These are phyloP conservation scores for Plutomurus gul DNA, from an alignment of 1,140 invertebrate genomes.

Conservation along the genomic window DNA sequence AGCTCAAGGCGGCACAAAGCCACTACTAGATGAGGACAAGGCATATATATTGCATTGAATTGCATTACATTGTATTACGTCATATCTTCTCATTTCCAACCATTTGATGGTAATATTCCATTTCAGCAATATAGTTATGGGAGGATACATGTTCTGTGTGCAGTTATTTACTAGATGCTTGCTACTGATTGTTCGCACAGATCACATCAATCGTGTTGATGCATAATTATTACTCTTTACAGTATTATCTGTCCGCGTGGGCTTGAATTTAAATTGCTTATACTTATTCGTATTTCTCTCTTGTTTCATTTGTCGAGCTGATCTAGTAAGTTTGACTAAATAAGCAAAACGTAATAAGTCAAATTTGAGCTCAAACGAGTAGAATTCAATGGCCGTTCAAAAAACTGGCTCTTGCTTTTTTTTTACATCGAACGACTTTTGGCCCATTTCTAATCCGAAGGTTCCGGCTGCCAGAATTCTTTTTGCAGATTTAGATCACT, in stretches of 20 bases:
- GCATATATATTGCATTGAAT: conserved; percentile 20
- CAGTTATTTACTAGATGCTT: neutral
- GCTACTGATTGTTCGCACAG: neutral
- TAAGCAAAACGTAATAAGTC: too few relatives aligned
- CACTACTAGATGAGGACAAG: conserved; percentile 17
- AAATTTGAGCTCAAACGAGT: too few relatives aligned
- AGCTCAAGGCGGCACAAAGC: conserved; percentile 13
- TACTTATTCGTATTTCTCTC: neutral
- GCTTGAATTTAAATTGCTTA: neutral
- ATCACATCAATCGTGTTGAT: neutral
- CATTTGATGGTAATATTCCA: too few relatives aligned
- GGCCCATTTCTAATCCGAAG: too few relatives aligned
- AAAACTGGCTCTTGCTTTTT: too few relatives aligned
- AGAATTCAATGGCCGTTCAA: too few relatives aligned
- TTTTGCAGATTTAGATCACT: too few relatives aligned
- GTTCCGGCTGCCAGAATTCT: too few relatives aligned
- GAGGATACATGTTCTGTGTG: conserved; percentile 11
- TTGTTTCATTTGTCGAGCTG: too few relatives aligned
- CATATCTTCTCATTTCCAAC: neutral
- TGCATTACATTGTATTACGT: conserved; percentile 17
- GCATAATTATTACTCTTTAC: conserved; percentile 8
- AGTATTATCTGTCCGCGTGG: neutral
- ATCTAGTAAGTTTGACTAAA: neutral
- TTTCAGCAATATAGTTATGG: neutral
- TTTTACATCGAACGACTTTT: too few relatives aligned